Evolutionary conservation across 64 coral and sea anemone species (phyloP), one percentile per base, ranked within the genome.

Genomic region (Porites lutea): DNA sequence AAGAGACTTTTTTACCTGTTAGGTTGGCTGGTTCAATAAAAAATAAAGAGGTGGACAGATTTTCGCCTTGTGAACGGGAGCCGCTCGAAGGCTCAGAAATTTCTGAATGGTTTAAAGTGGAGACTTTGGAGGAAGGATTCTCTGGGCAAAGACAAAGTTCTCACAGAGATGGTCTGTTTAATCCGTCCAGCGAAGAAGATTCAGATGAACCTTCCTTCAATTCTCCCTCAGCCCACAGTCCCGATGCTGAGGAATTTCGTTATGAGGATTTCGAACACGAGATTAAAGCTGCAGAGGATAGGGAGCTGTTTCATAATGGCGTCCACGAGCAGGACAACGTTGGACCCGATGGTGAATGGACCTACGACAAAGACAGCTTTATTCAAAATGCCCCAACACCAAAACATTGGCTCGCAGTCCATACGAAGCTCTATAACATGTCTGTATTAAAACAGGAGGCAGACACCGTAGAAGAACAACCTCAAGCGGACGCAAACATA

Each of bases 371-470:
- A 55, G 58, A 64, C 14, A 52, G 64, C 23, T 20, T 61, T 50
- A 60, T 63, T 52, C 54, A 82, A 20, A 87, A 94, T 11, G 78
- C 52, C 37, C 93, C 88, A 73, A 49, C 93, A 51, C 89, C 74
- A 23, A 95, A 91, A 48, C 88, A 95, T 53, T 95, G 93, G 93
- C 79, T 95, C 14, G 86, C 93, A 6, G 63, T 95, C 15, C 88
- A 95, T 52, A 95, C 93, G 18, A 95, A 91, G 70, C 74, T 95
- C n/a, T 95, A 95, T 79, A 83, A 82, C 65, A 90, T 95, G 93
- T 82, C 77, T 22, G 66, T 60, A 14, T 76, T 74, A 49, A 68
- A 76, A 3, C 89, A 88, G 45, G 74, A 96, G 52, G 22, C 46
- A 6, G 53, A 88, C 52, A 58, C 27, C 3, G 27, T 58, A 2